These are phyloP conservation scores for Drosophila recens DNA, from an alignment of 2,888 invertebrate species.

Conservation along the genomic window DNA sequence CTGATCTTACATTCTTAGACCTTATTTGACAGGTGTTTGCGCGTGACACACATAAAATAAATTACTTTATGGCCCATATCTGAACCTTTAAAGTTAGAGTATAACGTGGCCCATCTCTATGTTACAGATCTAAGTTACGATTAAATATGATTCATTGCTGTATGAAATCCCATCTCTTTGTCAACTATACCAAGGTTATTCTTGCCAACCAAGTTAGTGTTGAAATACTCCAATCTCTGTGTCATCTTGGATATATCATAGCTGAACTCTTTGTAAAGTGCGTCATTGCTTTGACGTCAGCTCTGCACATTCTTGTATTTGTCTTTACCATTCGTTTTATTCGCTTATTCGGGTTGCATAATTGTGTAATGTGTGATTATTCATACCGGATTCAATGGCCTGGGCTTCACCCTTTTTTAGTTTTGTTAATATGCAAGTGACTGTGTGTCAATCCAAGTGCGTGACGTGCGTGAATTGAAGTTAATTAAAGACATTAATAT, in stretches of 20 bases:
- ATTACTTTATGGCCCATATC: not conserved
- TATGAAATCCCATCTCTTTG: not conserved
- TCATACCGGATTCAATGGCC: slow-evolving; percentile 59
- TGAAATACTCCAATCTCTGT: slow-evolving; percentile 7
- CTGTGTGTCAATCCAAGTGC: slow-evolving; percentile 36
- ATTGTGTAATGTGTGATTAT: slow-evolving; percentile 63
- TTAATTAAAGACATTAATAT: slow-evolving; percentile 44
- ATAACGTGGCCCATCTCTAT: not conserved
- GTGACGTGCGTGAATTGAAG: slow-evolving; percentile 65
- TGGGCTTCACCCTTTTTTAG: slow-evolving; percentile 20
- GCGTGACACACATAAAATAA: slow-evolving; percentile 46
- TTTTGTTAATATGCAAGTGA: slow-evolving; percentile 16
- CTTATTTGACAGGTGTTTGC: slow-evolving; percentile 33
- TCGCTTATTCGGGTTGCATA: slow-evolving; percentile 7
- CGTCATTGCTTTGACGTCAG: slow-evolving; percentile 30
- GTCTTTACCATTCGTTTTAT: slow-evolving; percentile 12
- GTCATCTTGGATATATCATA: slow-evolving; percentile 2
- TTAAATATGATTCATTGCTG: not conserved
- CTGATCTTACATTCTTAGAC: slow-evolving; percentile 28
- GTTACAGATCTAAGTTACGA: not conserved
- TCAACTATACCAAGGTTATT: not conserved
- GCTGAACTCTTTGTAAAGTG: slow-evolving; percentile 18
- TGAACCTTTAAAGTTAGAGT: not conserved
- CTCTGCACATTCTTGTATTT: slow-evolving; percentile 20
- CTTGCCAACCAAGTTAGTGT: not conserved